A percentile compares a stretch with the other conserved stretches of the same genome.
These are phyloP conservation scores for Eulithis testata DNA, from an alignment of 2,888 invertebrate genomes.

Conservation along the genomic window DNA sequence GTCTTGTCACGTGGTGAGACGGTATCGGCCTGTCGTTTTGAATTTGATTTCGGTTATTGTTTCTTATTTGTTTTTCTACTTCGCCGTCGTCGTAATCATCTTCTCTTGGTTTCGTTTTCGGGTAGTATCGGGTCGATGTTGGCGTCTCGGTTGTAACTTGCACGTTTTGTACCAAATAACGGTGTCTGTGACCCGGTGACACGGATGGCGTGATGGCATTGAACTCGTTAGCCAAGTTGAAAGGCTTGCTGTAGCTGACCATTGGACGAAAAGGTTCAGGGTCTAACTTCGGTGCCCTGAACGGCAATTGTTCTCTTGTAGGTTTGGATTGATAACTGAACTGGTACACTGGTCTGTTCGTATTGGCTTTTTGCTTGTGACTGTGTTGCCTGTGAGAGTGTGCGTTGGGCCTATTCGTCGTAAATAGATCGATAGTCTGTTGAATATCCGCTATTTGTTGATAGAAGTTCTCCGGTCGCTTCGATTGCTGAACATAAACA, in stretches of 20 bases:
- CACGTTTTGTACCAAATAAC: conserved; percentile 75
- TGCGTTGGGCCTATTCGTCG: conserved; percentile 82
- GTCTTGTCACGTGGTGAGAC: conserved; percentile 58
- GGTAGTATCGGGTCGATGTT: conserved; percentile 77
- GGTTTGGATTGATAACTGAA: conserved; percentile 88
- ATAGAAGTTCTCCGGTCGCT: conserved; percentile 84
- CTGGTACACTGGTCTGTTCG: conserved; percentile 87
- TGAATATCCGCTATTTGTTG: conserved; percentile 87
- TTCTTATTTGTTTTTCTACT: conserved; percentile 60
- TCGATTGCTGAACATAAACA: conserved; percentile 70
- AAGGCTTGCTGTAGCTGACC: conserved; percentile 84
- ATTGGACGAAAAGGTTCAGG: conserved; percentile 87
- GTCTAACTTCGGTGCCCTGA: conserved; percentile 82
- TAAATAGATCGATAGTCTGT: conserved; percentile 87
- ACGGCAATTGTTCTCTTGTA: conserved; percentile 74
- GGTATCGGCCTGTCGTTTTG: conserved; percentile 67
- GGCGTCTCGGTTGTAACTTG: conserved; percentile 82
- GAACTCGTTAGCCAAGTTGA: conserved; percentile 74
- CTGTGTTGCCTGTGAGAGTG: conserved; percentile 68
- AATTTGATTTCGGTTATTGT: conserved; percentile 67
- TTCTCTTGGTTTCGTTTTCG: conserved; percentile 74
- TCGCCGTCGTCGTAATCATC: conserved; percentile 75
- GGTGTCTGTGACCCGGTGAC: conserved; percentile 72
- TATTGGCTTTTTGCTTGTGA: conserved; percentile 79
- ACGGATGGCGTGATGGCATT: conserved; percentile 73